phyloP scores from a whole-genome alignment of 2,888 invertebrate species.

The Cyclophora albipunctata region DNA sequence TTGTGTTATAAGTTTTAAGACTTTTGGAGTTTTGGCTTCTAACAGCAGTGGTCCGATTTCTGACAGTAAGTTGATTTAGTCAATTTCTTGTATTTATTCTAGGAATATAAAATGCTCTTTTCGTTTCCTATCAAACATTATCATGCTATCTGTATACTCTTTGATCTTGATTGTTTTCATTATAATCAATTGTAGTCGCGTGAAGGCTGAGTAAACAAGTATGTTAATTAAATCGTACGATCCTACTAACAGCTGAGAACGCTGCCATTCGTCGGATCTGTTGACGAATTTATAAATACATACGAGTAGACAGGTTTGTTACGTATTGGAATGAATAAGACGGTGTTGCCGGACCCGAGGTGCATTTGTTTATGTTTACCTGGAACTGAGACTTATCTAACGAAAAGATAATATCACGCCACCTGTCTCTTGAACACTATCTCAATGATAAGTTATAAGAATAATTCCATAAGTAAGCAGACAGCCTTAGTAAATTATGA shows the following conservation, averaged over 20 bases:
- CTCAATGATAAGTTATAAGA: no score
- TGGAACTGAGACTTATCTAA: background rate
- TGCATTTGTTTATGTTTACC: constrained; percentile 27
- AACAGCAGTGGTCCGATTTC: constrained; percentile 45
- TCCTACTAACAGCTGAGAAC: constrained; percentile 35
- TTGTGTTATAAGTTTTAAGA: constrained; percentile 61
- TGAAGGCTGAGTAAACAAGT: constrained; percentile 26
- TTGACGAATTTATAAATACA: constrained; percentile 37
- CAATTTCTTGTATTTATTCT: constrained; percentile 7
- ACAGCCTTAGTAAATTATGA: background rate
- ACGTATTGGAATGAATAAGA: constrained; percentile 18
- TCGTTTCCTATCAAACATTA: background rate
- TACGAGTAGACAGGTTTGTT: constrained; percentile 43
- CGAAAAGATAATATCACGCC: background rate
- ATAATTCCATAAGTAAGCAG: no score
- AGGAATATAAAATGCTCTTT: constrained; percentile 9
- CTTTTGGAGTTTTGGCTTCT: constrained; percentile 54
- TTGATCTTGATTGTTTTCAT: background rate
- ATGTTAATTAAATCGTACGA: constrained; percentile 21
- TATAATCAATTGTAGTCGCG: constrained; percentile 1
- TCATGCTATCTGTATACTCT: no score
- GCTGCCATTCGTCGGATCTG: constrained; percentile 26
- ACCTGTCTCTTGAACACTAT: constrained; percentile 2
- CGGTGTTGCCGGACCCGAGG: constrained; percentile 17
- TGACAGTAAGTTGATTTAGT: constrained; percentile 47